Base-by-base conservation (phyloP, 1,140 invertebrate genomes). In the Camponotus floridanus region DNA sequence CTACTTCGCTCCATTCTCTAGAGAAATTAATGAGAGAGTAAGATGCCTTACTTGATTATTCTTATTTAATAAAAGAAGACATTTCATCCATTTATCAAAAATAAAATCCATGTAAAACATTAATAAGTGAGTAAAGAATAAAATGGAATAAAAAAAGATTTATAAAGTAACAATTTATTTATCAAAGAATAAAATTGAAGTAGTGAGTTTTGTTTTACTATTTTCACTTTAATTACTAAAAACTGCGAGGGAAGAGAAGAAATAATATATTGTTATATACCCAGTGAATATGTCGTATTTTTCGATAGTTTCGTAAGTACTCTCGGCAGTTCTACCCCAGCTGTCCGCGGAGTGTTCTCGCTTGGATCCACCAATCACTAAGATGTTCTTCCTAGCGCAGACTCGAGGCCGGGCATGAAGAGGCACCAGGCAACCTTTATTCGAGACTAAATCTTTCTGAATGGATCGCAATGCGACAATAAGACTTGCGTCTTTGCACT, bases 311-410 rank as follows among this genome's bases (percentile, higher is more conserved):
- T 97, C 97, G 92, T 97, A 97, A 88, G 97, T 97, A 94, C 96
- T 97, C 93, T 98, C 97, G 21, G 96, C 93, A 94, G 97, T 95
- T 94, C 96, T 94, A 71, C 95, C 93, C 95, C 95, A 96, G 81
- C 96, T 95, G 45, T 95, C 95, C 2, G 94, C 95, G 3, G 97
- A 96, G 26, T 97, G 96, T 95, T 98, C 97, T 80, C 98, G 96
- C 89, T 98, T 97, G 0, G 98, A 98, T 13, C 99, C 99, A 65
- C 98, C 98, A 85, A 98, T 98, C 51, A 99, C 97, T 92, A 98
- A 97, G 78, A 99, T 97, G 91, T 98, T 97, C 93, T 98, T 98
- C 88, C 98, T 97, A 1, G 98, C 98, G 91, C 97, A 96, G 62
- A 97, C 96, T 18, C 98, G 96, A 0, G 98, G 98, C 90, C 97